Evolutionary conservation across 2,113 vertebrate genomes (phyloP).

Genomic region (Rattus rattus): DNA sequence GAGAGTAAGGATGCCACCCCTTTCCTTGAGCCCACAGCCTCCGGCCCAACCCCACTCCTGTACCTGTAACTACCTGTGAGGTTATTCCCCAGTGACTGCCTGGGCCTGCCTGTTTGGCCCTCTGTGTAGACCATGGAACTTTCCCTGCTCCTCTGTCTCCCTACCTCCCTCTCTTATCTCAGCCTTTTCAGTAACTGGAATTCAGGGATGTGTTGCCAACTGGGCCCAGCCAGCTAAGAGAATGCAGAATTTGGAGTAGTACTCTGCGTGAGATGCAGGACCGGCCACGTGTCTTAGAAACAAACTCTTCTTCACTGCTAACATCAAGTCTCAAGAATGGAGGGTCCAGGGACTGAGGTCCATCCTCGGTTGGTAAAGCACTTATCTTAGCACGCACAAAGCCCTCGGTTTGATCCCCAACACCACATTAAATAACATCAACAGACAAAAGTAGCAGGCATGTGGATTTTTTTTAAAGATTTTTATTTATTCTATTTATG

Average conservation of each 20-base stretch:
- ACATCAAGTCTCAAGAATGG: neutral
- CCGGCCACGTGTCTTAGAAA: neutral
- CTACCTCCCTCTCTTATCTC: neutral
- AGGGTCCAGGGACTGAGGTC: neutral
- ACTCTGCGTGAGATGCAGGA: neutral
- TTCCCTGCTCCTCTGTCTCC: neutral
- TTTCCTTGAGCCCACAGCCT: constrained; percentile 13
- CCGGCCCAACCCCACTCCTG: neutral
- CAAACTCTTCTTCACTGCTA: neutral
- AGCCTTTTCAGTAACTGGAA: neutral
- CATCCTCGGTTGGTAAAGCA: neutral
- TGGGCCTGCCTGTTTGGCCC: neutral
- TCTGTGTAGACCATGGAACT: neutral
- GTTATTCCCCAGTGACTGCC: neutral
- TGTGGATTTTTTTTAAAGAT: too few species aligned
- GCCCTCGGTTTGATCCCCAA: neutral
- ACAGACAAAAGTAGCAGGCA: neutral
- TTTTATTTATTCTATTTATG: too few species aligned
- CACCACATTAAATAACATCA: neutral
- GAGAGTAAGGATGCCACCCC: constrained; percentile 29
- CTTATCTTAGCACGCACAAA: neutral
- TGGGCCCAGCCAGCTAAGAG: neutral
- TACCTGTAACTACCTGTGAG: constrained; percentile 30
- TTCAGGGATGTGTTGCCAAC: neutral
- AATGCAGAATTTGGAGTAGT: neutral